Percentiles rank a stretch among this genome's conserved stretches.
phyloP scores from a whole-genome alignment of 2,113 vertebrate species.

The Hiodon tergisus region DNA sequence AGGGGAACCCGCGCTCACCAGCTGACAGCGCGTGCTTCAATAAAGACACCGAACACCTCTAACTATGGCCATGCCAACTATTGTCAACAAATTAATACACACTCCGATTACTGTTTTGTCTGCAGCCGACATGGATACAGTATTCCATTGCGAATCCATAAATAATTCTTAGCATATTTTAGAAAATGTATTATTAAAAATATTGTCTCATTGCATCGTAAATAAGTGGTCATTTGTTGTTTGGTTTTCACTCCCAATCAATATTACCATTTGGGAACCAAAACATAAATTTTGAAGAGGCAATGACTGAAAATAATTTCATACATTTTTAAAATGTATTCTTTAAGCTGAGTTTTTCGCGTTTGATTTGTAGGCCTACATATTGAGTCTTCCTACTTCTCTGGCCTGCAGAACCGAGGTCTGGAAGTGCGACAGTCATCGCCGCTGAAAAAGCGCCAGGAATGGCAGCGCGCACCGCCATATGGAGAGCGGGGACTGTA shows the following conservation, averaged over 20 bases:
- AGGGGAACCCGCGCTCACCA: constrained; percentile 87
- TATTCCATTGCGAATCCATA: neutral
- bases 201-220: no score
- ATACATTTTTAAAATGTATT: neutral
- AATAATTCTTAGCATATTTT: no score
- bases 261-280: no score
- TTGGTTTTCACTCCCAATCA: no score
- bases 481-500: constrained; percentile 79
- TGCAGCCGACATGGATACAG: neutral
- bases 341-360: no score
- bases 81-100: constrained; percentile 77
- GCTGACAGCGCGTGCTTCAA: constrained; percentile 93
- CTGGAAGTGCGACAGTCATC: constrained; percentile 76
- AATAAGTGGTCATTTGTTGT: no score
- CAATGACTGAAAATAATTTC: no score
- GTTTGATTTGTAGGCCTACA: no score
- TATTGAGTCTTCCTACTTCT: neutral
- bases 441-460: constrained; percentile 75
- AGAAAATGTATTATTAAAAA: no score
- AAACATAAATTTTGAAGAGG: no score
- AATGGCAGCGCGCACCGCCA: constrained; percentile 72
- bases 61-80: constrained; percentile 71
- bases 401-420: constrained; percentile 47
- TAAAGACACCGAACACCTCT: constrained; percentile 80
- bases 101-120: constrained; percentile 44